phyloP scores from a whole-genome alignment of 2,888 invertebrate species.

The Troides helena region DNA sequence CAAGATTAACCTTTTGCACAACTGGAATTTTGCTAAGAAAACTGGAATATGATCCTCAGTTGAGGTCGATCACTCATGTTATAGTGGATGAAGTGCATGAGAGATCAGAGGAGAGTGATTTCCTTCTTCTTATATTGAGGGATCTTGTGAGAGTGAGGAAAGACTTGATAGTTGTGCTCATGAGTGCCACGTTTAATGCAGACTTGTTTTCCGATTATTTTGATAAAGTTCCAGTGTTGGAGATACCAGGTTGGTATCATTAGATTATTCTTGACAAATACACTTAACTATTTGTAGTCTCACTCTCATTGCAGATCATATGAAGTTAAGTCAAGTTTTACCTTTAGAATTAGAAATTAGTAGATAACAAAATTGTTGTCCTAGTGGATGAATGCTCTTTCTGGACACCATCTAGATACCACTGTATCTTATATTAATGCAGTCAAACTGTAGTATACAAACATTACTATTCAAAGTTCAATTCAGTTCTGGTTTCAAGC shows the following conservation, averaged over 20 bases:
- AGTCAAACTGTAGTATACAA: too few species aligned
- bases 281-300: too few species aligned
- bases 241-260: slow-evolving; percentile 83
- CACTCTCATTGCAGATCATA: too few species aligned
- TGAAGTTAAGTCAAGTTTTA: too few species aligned
- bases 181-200: slow-evolving; percentile 96
- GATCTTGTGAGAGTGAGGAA: slow-evolving; percentile 86
- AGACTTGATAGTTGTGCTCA: slow-evolving; percentile 91
- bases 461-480: too few species aligned
- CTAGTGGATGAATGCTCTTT: too few species aligned
- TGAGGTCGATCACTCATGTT: slow-evolving; percentile 89
- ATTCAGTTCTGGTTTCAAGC: too few species aligned
- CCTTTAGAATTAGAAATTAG: too few species aligned
- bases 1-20: slow-evolving; percentile 94
- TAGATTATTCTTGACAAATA: neutral
- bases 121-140: slow-evolving; percentile 89
- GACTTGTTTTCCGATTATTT: slow-evolving; percentile 93
- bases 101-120: slow-evolving; percentile 94
- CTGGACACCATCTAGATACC: too few species aligned
- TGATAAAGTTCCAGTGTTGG: slow-evolving; percentile 86
- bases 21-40: slow-evolving; percentile 94
- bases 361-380: too few species aligned
- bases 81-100: slow-evolving; percentile 97
- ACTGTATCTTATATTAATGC: too few species aligned
- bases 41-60: slow-evolving; percentile 87